phyloP scores from a whole-genome alignment of 1,140 invertebrate species.

The Pseudachorutes palmiensis region DNA sequence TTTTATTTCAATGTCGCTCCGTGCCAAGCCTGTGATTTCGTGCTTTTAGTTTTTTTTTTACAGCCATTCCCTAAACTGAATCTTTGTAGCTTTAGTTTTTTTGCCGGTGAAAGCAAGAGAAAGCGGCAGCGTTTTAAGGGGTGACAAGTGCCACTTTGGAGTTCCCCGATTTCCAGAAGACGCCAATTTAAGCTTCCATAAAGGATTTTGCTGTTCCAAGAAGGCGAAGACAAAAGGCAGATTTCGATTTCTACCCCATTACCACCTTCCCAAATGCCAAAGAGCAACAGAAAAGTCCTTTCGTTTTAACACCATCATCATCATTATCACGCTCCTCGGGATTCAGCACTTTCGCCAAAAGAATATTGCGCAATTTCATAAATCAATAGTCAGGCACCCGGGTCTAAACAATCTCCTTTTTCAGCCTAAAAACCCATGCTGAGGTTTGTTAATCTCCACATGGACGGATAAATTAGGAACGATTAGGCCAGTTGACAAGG shows the following conservation, averaged over 20 bases:
- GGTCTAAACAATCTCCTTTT: no score
- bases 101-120: slow-evolving; percentile 17
- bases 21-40: not conserved
- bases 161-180: slow-evolving; percentile 39
- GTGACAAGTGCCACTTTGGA: slow-evolving; percentile 34
- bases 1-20: not conserved
- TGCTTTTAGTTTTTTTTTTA: no score
- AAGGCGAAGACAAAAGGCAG: not conserved
- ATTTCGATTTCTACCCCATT: not conserved
- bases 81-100: not conserved
- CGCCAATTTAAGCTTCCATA: slow-evolving; percentile 39
- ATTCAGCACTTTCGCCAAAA: no score
- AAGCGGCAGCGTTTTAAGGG: slow-evolving; percentile 22
- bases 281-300: not conserved
- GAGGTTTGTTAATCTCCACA: no score
- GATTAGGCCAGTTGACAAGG: no score
- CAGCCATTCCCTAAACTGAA: no score
- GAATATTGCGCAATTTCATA: no score
- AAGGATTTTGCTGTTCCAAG: not conserved
- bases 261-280: not conserved
- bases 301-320: not conserved
- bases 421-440: no score
- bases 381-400: no score
- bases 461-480: no score
- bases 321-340: no score